Conservation (phyloP, 2,797 vertebrate genomes). For the Anabas testudineus region DNA sequence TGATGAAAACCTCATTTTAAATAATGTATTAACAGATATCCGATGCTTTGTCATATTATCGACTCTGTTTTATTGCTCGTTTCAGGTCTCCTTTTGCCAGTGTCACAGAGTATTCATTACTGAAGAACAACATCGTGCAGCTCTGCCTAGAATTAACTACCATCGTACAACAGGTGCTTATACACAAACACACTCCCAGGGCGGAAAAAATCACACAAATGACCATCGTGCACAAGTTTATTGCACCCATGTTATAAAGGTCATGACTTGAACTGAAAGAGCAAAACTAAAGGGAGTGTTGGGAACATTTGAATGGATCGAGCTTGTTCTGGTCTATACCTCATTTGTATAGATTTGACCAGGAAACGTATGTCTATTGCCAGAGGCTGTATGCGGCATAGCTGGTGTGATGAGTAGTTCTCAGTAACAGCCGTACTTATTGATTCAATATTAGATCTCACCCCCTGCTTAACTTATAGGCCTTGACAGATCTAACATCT, state of each 20-base stretch:
- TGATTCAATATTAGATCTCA: constrained; percentile 34
- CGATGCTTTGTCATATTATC: constrained; percentile 4
- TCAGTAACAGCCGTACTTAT: too few relatives aligned
- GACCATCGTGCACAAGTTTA: constrained; percentile 4
- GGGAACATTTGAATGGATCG: constrained; percentile 6
- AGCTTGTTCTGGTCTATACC: constrained; percentile 4
- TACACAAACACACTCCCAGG: constrained; percentile 18
- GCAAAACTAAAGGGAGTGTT: constrained; percentile 8
- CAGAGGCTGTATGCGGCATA: constrained; percentile 45
- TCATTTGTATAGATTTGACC: constrained; percentile 52
- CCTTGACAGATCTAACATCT: constrained; percentile 34
- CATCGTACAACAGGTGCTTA: constrained; percentile 92
- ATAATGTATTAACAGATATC: neutral
- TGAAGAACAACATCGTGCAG: constrained; percentile 97
- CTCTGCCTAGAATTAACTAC: constrained; percentile 94
- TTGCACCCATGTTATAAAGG: constrained; percentile 14
- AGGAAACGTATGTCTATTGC: constrained; percentile 38
- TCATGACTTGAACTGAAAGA: constrained; percentile 22
- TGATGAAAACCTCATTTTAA: neutral
- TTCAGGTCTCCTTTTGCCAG: constrained; percentile 93
- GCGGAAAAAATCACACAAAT: neutral
- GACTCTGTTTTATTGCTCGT: constrained; percentile 32
- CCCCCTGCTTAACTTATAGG: constrained; percentile 21
- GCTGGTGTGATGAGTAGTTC: constrained; percentile 42
- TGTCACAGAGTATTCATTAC: constrained; percentile 93